Base-by-base conservation (phyloP, 2,113 vertebrate species). In the Onychostoma macrolepis region DNA sequence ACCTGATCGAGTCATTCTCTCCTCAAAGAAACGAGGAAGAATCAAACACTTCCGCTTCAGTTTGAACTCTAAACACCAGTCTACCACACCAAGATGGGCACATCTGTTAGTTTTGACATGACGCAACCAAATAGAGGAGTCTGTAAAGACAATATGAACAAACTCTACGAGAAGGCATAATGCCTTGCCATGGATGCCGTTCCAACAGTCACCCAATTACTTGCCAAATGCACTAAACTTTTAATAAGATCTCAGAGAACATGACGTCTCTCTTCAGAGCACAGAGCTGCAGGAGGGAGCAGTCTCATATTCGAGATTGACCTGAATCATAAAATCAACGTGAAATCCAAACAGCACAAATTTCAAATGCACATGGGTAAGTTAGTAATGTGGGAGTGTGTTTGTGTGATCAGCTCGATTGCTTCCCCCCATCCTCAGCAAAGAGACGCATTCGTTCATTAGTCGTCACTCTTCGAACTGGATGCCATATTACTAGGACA, bases 211-310 rank as follows among this genome's bases (percentile, higher is more conserved):
- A 87, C 43, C 28, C 19, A 48, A 81, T 24, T 5, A 90, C 30
- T 83, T 88, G 9, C 82, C 87, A 87, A 84, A 79, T 65, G 8
- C 21, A 53, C 58, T 56, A 38, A 61, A 91, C 86, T 4, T 61
- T 76, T 76, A 80, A 36, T 24, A 80, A 76, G 83, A 75, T 87
- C 76, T 87, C 86, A 50, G 85, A 76, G 65, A 8, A 58, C 33
- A 28, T 48, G 84, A 30, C 81, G 12, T 88, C 90, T 86, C 85
- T 79, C 84, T 90, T 90, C 75, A 89, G 24, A 86, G 80, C 85
- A 74, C 87, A 88, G 72, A 65, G 80, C 83, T 74, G 83, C 85
- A 71, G 79, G 33, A 63, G 87, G 83, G 69, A 69, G 83, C 77
- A 74, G 38, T 61, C 81, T 84, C 21, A n/a, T 71, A 13, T 82